A percentile compares a stretch with the other conserved stretches of the same genome.
These are phyloP conservation scores for Heliconius hermathena DNA, from an alignment of 1,140 invertebrate genomes.

Conservation along the genomic window DNA sequence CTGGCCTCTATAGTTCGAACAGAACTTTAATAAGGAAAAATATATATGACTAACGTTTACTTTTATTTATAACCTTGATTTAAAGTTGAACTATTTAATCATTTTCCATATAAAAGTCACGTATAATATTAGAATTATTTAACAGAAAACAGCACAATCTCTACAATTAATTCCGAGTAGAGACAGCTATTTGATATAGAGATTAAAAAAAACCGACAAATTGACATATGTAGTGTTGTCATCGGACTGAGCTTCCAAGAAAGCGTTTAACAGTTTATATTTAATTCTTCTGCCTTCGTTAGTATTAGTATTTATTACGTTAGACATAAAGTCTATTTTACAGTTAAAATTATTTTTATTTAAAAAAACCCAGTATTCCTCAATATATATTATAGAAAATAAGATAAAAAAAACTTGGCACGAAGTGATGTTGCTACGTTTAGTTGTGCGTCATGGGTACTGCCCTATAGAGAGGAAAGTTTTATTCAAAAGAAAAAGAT, in stretches of 20 bases:
- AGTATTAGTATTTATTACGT: background rate
- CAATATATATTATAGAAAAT: slow-evolving; percentile 39
- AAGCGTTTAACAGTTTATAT: slow-evolving; percentile 8
- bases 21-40: background rate
- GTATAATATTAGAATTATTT: slow-evolving; percentile 20
- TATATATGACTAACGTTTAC: slow-evolving; percentile 3
- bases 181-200: slow-evolving; percentile 39
- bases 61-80: slow-evolving; percentile 14
- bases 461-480: background rate
- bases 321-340: background rate
- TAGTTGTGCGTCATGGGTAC: slow-evolving; percentile 39
- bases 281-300: background rate
- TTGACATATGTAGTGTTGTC: background rate
- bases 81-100: slow-evolving; percentile 6
- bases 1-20: background rate
- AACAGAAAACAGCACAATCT: slow-evolving; percentile 19
- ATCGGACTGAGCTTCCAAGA: slow-evolving; percentile 23
- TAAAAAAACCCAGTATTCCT: slow-evolving; percentile 22
- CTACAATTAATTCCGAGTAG: slow-evolving; percentile 37
- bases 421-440: slow-evolving; percentile 36
- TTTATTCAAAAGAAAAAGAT: background rate
- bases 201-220: slow-evolving; percentile 36
- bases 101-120: slow-evolving; percentile 24
- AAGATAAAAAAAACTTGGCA: slow-evolving; percentile 54
- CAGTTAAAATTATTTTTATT: slow-evolving; percentile 13